These are phyloP conservation scores for Uloborus plumipes DNA, from an alignment of 2,888 invertebrate genomes.

Conservation along the genomic window DNA sequence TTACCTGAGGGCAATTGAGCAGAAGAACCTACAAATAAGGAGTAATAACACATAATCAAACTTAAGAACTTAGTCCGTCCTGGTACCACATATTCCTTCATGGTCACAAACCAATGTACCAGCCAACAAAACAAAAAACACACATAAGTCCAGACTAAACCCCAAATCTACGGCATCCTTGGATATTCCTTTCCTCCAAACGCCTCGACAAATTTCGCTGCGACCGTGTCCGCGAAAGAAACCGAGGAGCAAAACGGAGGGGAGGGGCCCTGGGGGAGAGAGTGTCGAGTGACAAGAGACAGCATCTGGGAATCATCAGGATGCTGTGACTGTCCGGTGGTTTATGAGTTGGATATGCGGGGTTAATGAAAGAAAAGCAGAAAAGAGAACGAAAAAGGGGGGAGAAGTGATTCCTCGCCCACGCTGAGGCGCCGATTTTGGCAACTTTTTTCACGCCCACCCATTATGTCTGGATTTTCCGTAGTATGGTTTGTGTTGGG, in stretches of 20 bases:
- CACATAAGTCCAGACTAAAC: too few relatives aligned
- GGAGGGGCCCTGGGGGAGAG: conserved; percentile 50
- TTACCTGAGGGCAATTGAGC: conserved; percentile 56
- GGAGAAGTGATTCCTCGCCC: conserved; percentile 17
- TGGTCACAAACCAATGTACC: neutral
- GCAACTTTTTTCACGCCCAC: conserved; percentile 14
- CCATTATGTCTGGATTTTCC: conserved; percentile 55
- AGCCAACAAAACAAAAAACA: too few relatives aligned
- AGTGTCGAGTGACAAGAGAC: conserved; percentile 37
- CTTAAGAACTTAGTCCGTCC: conserved; percentile 28
- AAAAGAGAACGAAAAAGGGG: conserved; percentile 24
- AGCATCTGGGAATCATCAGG: conserved; percentile 60
- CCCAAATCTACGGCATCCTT: neutral
- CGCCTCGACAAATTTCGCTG: neutral
- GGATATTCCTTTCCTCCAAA: neutral
- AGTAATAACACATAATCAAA: conserved; percentile 39
- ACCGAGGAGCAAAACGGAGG: too few relatives aligned
- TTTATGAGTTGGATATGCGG: conserved; percentile 43
- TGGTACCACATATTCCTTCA: conserved; percentile 19
- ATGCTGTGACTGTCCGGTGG: conserved; percentile 50
- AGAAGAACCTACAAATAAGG: conserved; percentile 21
- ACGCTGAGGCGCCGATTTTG: conserved; percentile 45
- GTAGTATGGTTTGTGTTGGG: neutral
- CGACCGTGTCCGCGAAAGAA: conserved; percentile 16
- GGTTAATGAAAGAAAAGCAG: conserved; percentile 35